Base-by-base conservation (phyloP, 2,113 vertebrate species). In the Triplophysa tibetana region DNA sequence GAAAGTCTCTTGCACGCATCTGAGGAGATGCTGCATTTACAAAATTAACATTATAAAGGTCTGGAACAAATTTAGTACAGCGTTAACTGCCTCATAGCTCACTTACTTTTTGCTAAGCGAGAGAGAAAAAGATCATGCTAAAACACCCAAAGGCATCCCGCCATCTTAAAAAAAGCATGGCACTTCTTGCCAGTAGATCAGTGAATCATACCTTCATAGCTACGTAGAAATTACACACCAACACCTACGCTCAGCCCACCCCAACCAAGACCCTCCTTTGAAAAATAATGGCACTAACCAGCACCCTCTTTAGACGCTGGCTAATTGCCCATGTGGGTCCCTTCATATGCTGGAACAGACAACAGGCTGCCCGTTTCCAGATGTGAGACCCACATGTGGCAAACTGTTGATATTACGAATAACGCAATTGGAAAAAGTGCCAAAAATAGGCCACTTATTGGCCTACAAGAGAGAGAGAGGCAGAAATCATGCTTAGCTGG, bases 391-490 rank as follows among this genome's bases (percentile, higher is more conserved):
- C 86, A 81, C 88, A 81, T 91, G 88, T 89, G 89, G 87, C 80
- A 70, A 60, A 66, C 77, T 90, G 90, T 92, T 92, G 89, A 92
- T 89, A 88, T 84, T 90, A 91, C 87, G 85, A 90, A 83, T 83
- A 90, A 90, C 87, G 89, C 89, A 90, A 89, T 88, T 87, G 90
- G 89, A 90, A 91, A 89, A 89, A 86, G 87, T 78, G 86, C 86
- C 81, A 52, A 64, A 56, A 79, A 77, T 33, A 54, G 73, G 48
- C 61, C 79, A 26, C 63, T 75, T 41, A 21, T 45, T 73, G 75
- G 69, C 65, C 70, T 75, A 41, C 11, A 41, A 82, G 9, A 67
- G 75, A 75, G 38, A 38, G 33, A 29, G 69, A 29, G 69, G 62
- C 26, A 29, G 69, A 69, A 60, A 67, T 61, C 63, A 33, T 45